Evolutionary conservation across 2,797 vertebrate species (phyloP).

Genomic region (Paedocypris micromegethes): DNA sequence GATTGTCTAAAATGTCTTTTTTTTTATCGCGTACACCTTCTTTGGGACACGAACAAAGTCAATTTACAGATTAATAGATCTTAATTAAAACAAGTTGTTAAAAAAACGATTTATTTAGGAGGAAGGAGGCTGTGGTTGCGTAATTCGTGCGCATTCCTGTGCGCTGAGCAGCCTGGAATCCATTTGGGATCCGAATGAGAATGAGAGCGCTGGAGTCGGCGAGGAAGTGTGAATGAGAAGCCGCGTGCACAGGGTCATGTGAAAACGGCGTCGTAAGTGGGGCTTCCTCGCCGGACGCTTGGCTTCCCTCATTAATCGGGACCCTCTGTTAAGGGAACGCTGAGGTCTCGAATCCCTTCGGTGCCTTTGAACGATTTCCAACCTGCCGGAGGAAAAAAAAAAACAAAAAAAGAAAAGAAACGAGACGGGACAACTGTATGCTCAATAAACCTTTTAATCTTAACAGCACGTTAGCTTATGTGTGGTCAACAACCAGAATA

Average conservation of each 20-base stretch:
- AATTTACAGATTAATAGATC: too few species aligned
- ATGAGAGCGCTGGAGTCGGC: neutral
- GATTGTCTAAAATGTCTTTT: too few species aligned
- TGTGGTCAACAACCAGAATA: conserved; percentile 77
- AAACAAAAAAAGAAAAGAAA: conserved; percentile 26
- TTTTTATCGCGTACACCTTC: too few species aligned
- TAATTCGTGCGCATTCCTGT: conserved; percentile 28
- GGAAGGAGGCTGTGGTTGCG: neutral
- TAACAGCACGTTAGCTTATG: conserved; percentile 82
- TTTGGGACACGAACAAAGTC: too few species aligned
- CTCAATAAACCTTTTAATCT: conserved; percentile 76
- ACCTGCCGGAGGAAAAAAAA: neutral
- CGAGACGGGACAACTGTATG: conserved; percentile 15
- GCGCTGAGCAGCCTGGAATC: conserved; percentile 26
- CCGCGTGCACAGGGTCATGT: conserved; percentile 13
- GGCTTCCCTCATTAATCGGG: conserved; percentile 11
- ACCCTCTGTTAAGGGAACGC: conserved; percentile 1
- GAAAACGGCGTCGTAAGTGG: conserved; percentile 17
- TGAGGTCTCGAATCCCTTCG: too few species aligned
- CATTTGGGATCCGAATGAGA: conserved; percentile 12
- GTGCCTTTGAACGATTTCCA: too few species aligned
- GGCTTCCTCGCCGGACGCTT: neutral
- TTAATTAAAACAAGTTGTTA: too few species aligned
- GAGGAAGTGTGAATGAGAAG: conserved; percentile 24
- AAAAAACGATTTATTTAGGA: conserved; percentile 1